Percentiles rank a stretch among this genome's conserved stretches.
phyloP scores from a whole-genome alignment of 1,140 invertebrate species.

The Onthophagus taurus region DNA sequence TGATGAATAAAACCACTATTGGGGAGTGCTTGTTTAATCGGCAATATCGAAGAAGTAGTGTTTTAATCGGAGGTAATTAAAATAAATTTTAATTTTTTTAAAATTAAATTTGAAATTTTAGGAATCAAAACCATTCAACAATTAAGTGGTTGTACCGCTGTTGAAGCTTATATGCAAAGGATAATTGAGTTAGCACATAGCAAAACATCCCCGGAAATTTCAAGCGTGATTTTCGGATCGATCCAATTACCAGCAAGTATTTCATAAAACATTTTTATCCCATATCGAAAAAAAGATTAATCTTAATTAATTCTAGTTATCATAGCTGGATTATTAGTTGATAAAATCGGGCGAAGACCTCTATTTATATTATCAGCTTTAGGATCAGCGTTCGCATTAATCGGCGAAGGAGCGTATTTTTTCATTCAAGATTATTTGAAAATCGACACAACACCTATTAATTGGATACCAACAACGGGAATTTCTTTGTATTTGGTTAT shows the following conservation, averaged over 20 bases:
- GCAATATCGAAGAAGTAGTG: slow-evolving; percentile 2
- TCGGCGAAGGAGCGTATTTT: slow-evolving; percentile 49
- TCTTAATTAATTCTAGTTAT: neutral
- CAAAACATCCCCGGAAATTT: slow-evolving; percentile 20
- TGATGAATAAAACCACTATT: slow-evolving; percentile 15
- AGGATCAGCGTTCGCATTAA: slow-evolving; percentile 43
- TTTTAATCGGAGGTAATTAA: neutral
- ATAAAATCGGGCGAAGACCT: slow-evolving; percentile 58
- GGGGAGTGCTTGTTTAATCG: slow-evolving; percentile 7
- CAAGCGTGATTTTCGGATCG: slow-evolving; percentile 16
- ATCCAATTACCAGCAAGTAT: slow-evolving; percentile 17
- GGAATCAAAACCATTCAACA: slow-evolving; percentile 17
- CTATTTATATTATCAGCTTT: slow-evolving; percentile 50
- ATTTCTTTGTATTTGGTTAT: slow-evolving; percentile 57
- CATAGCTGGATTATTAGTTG: slow-evolving; percentile 46
- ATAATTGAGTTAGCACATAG: slow-evolving; percentile 16
- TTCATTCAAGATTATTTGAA: slow-evolving; percentile 39
- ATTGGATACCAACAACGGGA: slow-evolving; percentile 52
- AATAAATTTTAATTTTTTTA: neutral
- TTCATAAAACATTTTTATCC: neutral
- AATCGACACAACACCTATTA: slow-evolving; percentile 34
- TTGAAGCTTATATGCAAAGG: slow-evolving; percentile 19
- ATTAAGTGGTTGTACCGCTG: slow-evolving; percentile 14
- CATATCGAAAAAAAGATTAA: neutral
- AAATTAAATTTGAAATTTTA: neutral